Evolutionary conservation across 1,140 invertebrate species (phyloP), one percentile per base, ranked within the genome.

Genomic region (Drosophila erecta): DNA sequence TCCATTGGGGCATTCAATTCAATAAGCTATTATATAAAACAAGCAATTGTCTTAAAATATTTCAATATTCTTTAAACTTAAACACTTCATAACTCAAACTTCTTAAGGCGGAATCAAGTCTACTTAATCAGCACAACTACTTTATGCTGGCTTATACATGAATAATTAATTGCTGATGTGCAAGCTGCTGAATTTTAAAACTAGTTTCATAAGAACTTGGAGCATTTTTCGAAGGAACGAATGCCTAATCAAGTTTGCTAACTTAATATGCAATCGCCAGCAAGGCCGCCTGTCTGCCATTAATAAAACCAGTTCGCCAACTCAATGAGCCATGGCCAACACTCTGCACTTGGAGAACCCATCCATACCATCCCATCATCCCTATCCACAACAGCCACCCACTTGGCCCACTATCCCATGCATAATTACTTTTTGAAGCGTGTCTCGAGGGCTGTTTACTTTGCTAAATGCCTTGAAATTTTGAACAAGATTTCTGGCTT

Each of bases 391-490:
- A 24, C 37, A 20, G 8, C 40, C n/a, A 41, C 40, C 27, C 30
- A 1, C 10, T 51, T 30, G 6, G 15, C 11, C 27, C 41, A 54
- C 33, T 65, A 70, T 54, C 44, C 78, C 53, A 66, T 79, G 84
- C 83, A 89, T 89, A 87, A 87, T 87, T 87, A 87, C 71, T 76
- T 87, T 85, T 79, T 41, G 70, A 58, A 57, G 61, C 37, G 15
- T 60, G 65, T 46, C 79, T 38, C 50, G 55, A 57, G 83, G 54
- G 22, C 56, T 81, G 67, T 87, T 81, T 87, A 58, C 69, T 61
- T 72, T 74, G 50, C 54, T 71, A 73, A 77, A 81, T 81, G 79
- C 74, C 59, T 58, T 30, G 17, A 51, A 71, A 75, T 59, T 77
- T 77, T 51, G 44, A 47, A 46, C 50, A 64, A 60, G 67, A 59